These are phyloP conservation scores for Gymnobelideus leadbeateri DNA, from an alignment of 2,113 vertebrate species.

Conservation along the genomic window DNA sequence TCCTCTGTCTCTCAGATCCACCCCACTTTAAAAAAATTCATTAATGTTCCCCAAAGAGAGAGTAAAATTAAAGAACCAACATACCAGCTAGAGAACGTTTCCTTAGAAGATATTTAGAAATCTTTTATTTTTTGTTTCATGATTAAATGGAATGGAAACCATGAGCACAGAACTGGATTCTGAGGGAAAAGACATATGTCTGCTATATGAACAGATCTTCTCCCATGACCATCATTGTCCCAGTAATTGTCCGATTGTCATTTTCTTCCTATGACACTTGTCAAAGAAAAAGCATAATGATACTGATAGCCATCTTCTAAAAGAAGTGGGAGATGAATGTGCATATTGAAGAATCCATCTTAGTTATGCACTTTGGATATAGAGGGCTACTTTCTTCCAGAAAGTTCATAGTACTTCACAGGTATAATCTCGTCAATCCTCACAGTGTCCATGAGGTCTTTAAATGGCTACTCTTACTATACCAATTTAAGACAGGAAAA, in stretches of 20 bases:
- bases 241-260: neutral
- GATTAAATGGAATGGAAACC: slow-evolving; percentile 1
- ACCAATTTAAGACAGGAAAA: slow-evolving; percentile 16
- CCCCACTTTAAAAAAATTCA: neutral
- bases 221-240: slow-evolving; percentile 21
- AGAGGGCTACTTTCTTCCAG: slow-evolving; percentile 19
- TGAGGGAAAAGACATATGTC: slow-evolving; percentile 24
- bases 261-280: slow-evolving; percentile 22
- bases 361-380: neutral
- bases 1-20: neutral
- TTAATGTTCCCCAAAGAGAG: neutral
- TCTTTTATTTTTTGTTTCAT: slow-evolving; percentile 13
- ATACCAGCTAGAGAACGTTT: neutral
- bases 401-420: slow-evolving; percentile 29
- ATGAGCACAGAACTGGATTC: neutral
- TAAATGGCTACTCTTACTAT: slow-evolving; percentile 32
- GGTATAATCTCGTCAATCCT: slow-evolving; percentile 27
- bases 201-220: slow-evolving; percentile 7
- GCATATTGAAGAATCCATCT: neutral
- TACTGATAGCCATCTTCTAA: neutral
- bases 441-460: neutral
- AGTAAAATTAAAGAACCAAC: neutral
- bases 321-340: neutral
- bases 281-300: slow-evolving; percentile 21
- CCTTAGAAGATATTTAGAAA: neutral